These are phyloP conservation scores for Prionace glauca DNA, from an alignment of 2,797 vertebrate species.

Conservation along the genomic window DNA sequence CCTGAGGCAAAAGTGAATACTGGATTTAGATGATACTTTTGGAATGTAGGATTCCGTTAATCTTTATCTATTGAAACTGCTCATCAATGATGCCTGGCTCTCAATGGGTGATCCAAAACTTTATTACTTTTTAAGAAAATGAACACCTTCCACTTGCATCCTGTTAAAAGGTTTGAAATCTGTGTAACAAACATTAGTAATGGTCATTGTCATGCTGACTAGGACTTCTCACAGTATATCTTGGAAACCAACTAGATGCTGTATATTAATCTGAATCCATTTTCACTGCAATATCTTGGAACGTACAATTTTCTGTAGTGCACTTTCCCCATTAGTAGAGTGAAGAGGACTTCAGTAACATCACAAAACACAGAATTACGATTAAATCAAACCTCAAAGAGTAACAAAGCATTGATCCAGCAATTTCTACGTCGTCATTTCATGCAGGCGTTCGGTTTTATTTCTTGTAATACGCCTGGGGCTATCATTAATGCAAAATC, in stretches of 20 bases:
- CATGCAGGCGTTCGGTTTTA: constrained; percentile 4
- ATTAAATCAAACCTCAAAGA: not conserved
- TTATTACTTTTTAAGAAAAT: not conserved
- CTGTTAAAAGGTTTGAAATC: not conserved
- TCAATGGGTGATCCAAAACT: not conserved
- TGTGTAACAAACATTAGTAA: not conserved
- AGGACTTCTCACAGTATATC: not conserved
- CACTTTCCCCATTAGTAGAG: not conserved
- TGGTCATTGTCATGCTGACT: not conserved
- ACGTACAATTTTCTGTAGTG: not conserved
- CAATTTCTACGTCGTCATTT: not conserved
- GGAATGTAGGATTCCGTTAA: not conserved
- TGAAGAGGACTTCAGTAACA: not conserved
- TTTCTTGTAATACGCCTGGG: not conserved
- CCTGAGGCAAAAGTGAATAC: not conserved
- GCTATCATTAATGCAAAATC: not conserved
- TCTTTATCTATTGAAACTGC: not conserved
- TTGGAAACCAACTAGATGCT: not conserved
- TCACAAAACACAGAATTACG: not conserved
- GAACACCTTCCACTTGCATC: not conserved
- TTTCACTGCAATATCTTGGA: not conserved
- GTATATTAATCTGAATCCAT: constrained; percentile 18
- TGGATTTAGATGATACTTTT: not conserved
- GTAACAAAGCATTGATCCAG: not conserved
- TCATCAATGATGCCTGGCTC: not conserved